Base-by-base conservation (phyloP, 2,888 invertebrate genomes). In the Bembecia ichneumoniformis region DNA sequence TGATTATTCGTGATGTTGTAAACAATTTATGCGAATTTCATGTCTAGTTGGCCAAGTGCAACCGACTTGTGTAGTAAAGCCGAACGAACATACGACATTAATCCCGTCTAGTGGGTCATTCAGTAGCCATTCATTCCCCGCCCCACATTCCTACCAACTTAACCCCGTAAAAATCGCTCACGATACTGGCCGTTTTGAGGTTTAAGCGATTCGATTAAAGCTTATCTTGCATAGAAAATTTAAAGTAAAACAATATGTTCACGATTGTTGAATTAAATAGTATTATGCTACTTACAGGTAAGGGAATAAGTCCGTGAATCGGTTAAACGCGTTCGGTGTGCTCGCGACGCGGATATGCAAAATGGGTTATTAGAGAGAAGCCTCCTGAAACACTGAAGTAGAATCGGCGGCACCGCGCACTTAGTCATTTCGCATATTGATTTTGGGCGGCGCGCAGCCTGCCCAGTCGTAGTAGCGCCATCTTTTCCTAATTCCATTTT, bases 391-490 rank as follows among this genome's bases (percentile, higher is more conserved):
- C 65, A 83, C 83, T 84, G 77, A 77, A 64, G 71, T 71, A 63
- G 59, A 73, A 72, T 66, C 68, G 66, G 66, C 66, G 69, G 71
- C 70, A 74, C 77, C 62, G 83, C 83, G 84, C 82, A 79, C 74
- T 74, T 71, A 72, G 62, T 58, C 52, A 28, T 28, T 28, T 53
- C 43, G 49, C 59, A 57, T 86, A 86, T 86, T 81, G 84, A 86
- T 86, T 83, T 80, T 79, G 83, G 84, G 84, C 82, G 84, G 84
- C 66, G 74, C 75, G 77, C 53, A 58, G 60, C 60, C 58, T 52
- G 47, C 56, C 65, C 13, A 11, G 13, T 40, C 57, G 58, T 55
- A 15, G 55, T 55, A 55, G 68, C 70, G 82, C 71, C 76, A 66
- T 62, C 78, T 71, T 53, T 53, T 51, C 45, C 47, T 36, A 47